Percentiles rank a stretch among this genome's conserved stretches.
Conservation (phyloP, 37 sponge, comb jelly and placozoan genomes). For the Chondrilla cf. caribensis region DNA sequence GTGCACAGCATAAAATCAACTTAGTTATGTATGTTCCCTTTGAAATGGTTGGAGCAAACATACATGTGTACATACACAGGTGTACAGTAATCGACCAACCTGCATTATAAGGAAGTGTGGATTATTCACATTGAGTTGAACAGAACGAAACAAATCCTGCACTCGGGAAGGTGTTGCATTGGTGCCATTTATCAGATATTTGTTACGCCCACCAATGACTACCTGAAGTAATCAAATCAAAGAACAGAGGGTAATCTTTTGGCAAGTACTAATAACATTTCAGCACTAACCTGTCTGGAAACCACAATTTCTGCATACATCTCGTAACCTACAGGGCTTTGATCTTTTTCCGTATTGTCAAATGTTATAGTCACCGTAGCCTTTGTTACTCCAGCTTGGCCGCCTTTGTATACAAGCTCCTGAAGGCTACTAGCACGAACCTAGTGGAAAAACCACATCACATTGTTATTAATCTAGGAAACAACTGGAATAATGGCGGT, state of each 20-base stretch:
- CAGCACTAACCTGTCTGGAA: conserved; percentile 75
- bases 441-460: conserved; percentile 45
- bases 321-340: conserved; percentile 97
- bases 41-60: not conserved
- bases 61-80: conserved; percentile 7
- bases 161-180: conserved; percentile 92
- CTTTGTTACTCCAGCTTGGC: conserved; percentile 97
- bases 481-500: too few species aligned
- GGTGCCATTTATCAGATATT: conserved; percentile 96
- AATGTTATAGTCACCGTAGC: conserved; percentile 98
- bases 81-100: conserved; percentile 22
- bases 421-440: conserved; percentile 94
- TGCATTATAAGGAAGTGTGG: conserved; percentile 99
- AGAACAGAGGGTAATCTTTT: too few species aligned
- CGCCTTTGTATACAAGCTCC: conserved; percentile 98
- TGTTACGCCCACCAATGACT: conserved; percentile 98
- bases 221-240: conserved; percentile 48
- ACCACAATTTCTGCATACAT: conserved; percentile 84
- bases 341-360: conserved; percentile 90
- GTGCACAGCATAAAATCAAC: not conserved
- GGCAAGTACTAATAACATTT: too few species aligned
- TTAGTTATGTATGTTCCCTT: not conserved
- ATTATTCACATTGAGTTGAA: conserved; percentile 97
- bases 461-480: too few species aligned
- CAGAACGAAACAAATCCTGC: conserved; percentile 95